Base-by-base conservation (phyloP, 1,140 invertebrate species). In the Heliconius hewitsoni region DNA sequence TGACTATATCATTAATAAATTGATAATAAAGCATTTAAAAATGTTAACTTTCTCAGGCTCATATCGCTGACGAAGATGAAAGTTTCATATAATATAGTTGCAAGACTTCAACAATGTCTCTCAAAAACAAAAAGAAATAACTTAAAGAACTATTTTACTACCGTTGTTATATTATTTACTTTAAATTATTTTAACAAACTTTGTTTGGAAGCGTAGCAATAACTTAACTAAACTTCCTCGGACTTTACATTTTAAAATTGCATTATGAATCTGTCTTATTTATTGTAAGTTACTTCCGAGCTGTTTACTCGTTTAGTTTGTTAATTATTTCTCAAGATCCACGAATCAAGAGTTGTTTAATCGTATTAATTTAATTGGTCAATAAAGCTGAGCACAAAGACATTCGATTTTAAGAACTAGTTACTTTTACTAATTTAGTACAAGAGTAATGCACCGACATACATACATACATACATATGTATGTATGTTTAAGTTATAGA, bases 261-360 rank as follows among this genome's bases (percentile, higher is more conserved):
- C 60, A 66, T 66, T 66, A 66, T 66, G 23, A 30, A 30, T 30
- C 60, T 66, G 60, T 66, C 27, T 66, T 66, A 66, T 66, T 66
- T 66, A 66, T 66, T 66, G 60, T 66, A 66, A 30, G 60, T 66
- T 66, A 66, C 27, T 66, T 66, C 60, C 27, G 60, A 66, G 60
- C 27, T 66, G 27, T 66, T 66, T 16, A 66, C 27, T 66, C 60
- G 27, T 66, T 66, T 66, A 66, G 23, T 66, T 66, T 66, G 60
- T 66, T 66, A 66, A 66, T 66, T 66, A 27, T 30, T 66, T 66
- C 60, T 66, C 13, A 66, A 66, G 60, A 30, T 60, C 57, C n/a
- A 60, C 57, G 57, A 60, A 60, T 60, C 57, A 60, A 23, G 57
- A 60, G 57, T 60, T 60, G 57, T 60, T 60, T 60, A 60, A 60